These are phyloP conservation scores for Andricus grossulariae DNA, from an alignment of 1,140 invertebrate species.

Conservation along the genomic window DNA sequence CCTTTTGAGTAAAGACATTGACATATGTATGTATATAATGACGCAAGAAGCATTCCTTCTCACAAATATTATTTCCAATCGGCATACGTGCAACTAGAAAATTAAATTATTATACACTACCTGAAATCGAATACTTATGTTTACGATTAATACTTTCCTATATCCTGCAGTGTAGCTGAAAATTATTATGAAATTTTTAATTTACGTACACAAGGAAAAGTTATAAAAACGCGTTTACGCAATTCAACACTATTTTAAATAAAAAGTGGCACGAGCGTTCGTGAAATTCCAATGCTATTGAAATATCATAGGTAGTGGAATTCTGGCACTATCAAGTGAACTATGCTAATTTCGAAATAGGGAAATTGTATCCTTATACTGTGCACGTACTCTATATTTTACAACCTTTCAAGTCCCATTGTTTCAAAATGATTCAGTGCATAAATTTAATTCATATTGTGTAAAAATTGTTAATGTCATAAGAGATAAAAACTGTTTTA, in stretches of 20 bases:
- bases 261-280: not conserved
- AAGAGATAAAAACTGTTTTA: too few species aligned
- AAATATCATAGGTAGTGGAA: slow-evolving; percentile 1
- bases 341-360: slow-evolving; percentile 7
- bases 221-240: not conserved
- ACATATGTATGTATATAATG: not conserved
- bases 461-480: too few species aligned
- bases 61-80: slow-evolving; percentile 9
- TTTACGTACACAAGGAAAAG: not conserved
- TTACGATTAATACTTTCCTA: too few species aligned
- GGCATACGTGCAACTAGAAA: not conserved
- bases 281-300: slow-evolving; percentile 1
- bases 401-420: not conserved
- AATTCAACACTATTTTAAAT: not conserved
- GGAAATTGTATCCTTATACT: slow-evolving; percentile 2
- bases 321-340: slow-evolving; percentile 12
- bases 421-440: not conserved
- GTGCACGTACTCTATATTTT: not conserved
- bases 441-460: not conserved
- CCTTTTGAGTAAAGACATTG: not conserved
- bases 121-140: not conserved
- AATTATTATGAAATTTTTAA: not conserved
- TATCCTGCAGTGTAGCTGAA: not conserved
- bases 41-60: slow-evolving; percentile 5
- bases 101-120: not conserved